These are phyloP conservation scores for Aphelinus atriplicis DNA, from an alignment of 1,140 invertebrate genomes.

Conservation along the genomic window DNA sequence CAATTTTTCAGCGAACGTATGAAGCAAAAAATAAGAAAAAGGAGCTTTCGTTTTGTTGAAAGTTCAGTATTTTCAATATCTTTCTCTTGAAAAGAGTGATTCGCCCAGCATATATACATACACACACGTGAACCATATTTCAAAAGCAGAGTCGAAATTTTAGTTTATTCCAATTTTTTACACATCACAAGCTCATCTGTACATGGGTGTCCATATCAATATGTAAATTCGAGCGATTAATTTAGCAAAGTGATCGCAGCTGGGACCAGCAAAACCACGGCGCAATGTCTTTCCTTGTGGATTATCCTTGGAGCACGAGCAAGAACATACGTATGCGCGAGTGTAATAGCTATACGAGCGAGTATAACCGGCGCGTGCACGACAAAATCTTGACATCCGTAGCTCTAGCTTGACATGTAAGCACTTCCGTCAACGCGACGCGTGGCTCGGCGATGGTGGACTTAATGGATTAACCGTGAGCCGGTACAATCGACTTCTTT, in stretches of 20 bases:
- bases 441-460: neutral
- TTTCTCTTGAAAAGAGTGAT: too few species aligned
- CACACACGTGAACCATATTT: too few species aligned
- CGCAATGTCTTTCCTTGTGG: conserved; percentile 14
- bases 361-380: conserved; percentile 1
- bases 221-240: conserved; percentile 25
- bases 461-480: conserved; percentile 6
- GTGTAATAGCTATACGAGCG: neutral
- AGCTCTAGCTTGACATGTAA: conserved; percentile 16
- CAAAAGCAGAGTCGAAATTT: too few species aligned
- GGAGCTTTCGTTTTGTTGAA: too few species aligned
- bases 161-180: too few species aligned
- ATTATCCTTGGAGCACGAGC: conserved; percentile 11
- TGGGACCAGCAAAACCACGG: conserved; percentile 17
- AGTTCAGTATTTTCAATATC: too few species aligned
- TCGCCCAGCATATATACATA: too few species aligned
- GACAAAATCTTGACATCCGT: conserved; percentile 26
- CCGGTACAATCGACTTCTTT: too few species aligned
- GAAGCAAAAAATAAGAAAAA: too few species aligned
- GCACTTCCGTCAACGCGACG: neutral
- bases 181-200: too few species aligned
- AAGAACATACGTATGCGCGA: neutral
- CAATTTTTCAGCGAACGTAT: too few species aligned
- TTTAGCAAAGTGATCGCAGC: conserved; percentile 3
- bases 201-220: conserved; percentile 5